phyloP scores from a whole-genome alignment of 2,113 vertebrate species.

The Rallus limicola region DNA sequence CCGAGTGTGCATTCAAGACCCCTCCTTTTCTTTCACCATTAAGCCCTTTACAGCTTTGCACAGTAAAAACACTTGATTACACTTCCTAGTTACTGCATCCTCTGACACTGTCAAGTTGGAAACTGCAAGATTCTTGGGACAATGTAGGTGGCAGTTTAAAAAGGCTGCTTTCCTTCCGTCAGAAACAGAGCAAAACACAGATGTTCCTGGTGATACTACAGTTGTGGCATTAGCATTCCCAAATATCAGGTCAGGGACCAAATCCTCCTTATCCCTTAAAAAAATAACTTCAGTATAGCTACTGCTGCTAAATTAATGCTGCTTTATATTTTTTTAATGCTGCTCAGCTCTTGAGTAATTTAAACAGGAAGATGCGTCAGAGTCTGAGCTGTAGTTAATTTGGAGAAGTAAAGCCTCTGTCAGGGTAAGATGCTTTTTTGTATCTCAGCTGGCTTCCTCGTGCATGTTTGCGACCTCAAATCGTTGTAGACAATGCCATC shows the following conservation, averaged over 20 bases:
- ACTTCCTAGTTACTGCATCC: background rate
- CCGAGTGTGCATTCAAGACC: rapidly evolving
- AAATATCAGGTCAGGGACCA: background rate
- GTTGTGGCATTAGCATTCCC: background rate
- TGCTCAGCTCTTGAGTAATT: background rate
- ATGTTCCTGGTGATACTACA: background rate
- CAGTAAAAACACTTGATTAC: background rate
- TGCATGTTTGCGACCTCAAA: background rate
- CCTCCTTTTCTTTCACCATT: background rate
- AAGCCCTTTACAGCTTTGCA: background rate
- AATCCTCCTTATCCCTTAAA: background rate
- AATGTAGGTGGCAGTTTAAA: background rate
- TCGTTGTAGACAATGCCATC: slow-evolving; percentile 50
- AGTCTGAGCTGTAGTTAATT: background rate
- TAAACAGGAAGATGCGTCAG: background rate
- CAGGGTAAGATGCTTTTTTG: background rate
- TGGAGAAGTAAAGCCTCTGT: background rate
- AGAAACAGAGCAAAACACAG: background rate
- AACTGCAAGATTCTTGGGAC: background rate
- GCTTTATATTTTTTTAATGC: background rate
- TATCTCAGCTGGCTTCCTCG: background rate
- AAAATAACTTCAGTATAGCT: background rate
- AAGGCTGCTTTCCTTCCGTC: background rate
- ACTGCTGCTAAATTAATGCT: background rate
- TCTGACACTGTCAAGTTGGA: background rate